Evolutionary conservation across 2,888 invertebrate species (phyloP), one percentile per base, ranked within the genome.

Genomic region (Callimorpha dominula): DNA sequence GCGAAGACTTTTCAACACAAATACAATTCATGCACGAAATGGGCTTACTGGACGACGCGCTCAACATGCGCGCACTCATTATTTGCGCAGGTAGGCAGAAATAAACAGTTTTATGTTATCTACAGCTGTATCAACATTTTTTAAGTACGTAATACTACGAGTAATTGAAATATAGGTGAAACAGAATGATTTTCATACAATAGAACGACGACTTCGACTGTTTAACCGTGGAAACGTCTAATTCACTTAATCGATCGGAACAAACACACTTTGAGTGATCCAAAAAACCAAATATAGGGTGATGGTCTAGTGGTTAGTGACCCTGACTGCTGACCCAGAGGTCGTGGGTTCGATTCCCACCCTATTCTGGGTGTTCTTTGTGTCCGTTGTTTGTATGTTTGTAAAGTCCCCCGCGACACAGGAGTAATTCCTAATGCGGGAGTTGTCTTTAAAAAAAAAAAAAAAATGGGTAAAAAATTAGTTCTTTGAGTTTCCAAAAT

Each of bases 1-100:
- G 75, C 43, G 86, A 90, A 70, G 84, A 91, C 67, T 94, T 88
- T 84, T 74, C 86, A 0, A 93, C 96, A 3, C 97, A 97, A 85
- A 92, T 98, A 78, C 96, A 96, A 70, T 98, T 98, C 87, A 98
- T 99, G 98, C 97, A 97, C 81, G 99, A 99, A 89, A 97, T 99
- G 97, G 99, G 99, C 0, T 97, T 99, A 40, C 94, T 97, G 46
- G 97, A 99, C 92, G 98, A 99, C 87, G 96, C 97, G 4, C 95
- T 98, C 70, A 99, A 99, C 89, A 93, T 98, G n/a, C 97, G 98
- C 81, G 99, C 98, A 5, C 95, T 99, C 62, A 97, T 97, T 78
- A 97, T 98, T 71, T 97, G 98, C 67, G 90, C 94, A 82, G 95
- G 95, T 95, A 81, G 78, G 74, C 46, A 50, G 1, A 52, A 17